These are phyloP conservation scores for Sinocyclocheilus grahami DNA, from an alignment of 2,113 vertebrate species.

Conservation along the genomic window DNA sequence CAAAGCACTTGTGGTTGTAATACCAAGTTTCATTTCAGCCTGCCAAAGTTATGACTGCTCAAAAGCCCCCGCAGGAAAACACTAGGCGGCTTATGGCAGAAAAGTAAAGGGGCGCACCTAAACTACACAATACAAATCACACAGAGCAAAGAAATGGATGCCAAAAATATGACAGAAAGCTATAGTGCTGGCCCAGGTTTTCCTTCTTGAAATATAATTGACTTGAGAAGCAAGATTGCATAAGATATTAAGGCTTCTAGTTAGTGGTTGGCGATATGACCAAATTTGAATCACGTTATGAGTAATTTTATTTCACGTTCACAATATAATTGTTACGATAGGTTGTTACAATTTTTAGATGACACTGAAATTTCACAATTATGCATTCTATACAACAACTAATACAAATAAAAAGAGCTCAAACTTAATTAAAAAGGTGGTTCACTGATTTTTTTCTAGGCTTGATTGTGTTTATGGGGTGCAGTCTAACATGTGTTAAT, in stretches of 20 bases:
- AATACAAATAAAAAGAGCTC: neutral
- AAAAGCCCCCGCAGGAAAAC: slow-evolving; percentile 15
- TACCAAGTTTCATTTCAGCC: slow-evolving; percentile 32
- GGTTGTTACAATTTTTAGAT: neutral
- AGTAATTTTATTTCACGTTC: neutral
- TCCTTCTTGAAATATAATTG: slow-evolving; percentile 9
- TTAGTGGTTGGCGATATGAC: neutral
- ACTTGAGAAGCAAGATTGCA: neutral
- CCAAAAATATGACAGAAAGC: slow-evolving; percentile 23
- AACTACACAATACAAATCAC: slow-evolving; percentile 27
- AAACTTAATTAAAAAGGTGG: neutral
- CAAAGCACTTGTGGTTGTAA: slow-evolving; percentile 51
- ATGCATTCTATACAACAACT: neutral
- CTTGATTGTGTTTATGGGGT: too few species aligned
- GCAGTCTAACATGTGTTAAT: too few species aligned
- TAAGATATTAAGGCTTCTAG: neutral
- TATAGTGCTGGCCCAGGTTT: slow-evolving; percentile 8
- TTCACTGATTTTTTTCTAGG: too few species aligned
- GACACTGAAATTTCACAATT: neutral
- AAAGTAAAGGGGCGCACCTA: neutral
- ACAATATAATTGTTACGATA: neutral
- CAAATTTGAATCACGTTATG: neutral
- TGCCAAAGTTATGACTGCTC: slow-evolving; percentile 38
- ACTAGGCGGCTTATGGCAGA: neutral
- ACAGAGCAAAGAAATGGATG: neutral